phyloP scores from a whole-genome alignment of 2,888 invertebrate species.

The Alviniconcha strummeri region DNA sequence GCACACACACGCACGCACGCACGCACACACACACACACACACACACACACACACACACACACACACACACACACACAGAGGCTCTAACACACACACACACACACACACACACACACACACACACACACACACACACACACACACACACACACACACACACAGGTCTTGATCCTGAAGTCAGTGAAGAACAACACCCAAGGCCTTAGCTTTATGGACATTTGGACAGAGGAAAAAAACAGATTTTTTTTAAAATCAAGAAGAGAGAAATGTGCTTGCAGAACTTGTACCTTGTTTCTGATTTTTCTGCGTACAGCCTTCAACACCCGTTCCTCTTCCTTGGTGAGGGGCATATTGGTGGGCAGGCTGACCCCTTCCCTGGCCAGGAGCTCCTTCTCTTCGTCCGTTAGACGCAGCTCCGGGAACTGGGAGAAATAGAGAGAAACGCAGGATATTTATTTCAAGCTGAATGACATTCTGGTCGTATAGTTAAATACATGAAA shows the following conservation, averaged over 20 bases:
- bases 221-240: too few species aligned
- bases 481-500: too few species aligned
- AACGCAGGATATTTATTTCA: background rate
- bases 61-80: too few species aligned
- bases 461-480: background rate
- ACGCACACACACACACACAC: background rate
- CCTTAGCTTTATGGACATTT: too few species aligned
- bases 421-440: slow-evolving; percentile 40
- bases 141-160: too few species aligned
- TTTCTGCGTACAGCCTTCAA: slow-evolving; percentile 92
- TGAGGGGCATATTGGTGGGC: slow-evolving; percentile 91
- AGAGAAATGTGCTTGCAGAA: too few species aligned
- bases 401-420: slow-evolving; percentile 72
- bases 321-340: slow-evolving; percentile 92
- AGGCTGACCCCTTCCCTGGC: slow-evolving; percentile 88
- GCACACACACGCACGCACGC: background rate
- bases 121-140: too few species aligned
- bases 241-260: too few species aligned
- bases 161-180: too few species aligned
- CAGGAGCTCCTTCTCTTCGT: slow-evolving; percentile 89
- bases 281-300: slow-evolving; percentile 90
- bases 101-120: background rate
- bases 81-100: background rate
- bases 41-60: too few species aligned
- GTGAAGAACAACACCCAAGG: too few species aligned